A percentile compares a stretch with the other conserved stretches of the same genome.
These are phyloP conservation scores for Orcinus orca DNA, from an alignment of 2,113 vertebrate genomes.

Conservation along the genomic window DNA sequence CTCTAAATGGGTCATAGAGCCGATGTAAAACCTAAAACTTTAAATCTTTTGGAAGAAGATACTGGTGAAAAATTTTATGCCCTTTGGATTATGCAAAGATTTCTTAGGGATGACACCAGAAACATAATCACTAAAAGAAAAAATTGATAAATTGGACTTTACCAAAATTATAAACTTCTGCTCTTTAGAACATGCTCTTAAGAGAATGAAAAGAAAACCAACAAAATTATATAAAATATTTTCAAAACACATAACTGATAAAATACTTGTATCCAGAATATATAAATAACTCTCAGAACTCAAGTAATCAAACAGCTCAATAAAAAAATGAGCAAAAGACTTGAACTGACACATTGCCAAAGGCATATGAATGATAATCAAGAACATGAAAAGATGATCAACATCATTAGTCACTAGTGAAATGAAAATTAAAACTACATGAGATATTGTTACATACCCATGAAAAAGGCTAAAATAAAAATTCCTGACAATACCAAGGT, in stretches of 20 bases:
- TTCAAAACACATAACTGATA: neutral
- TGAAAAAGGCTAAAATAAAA: slow-evolving; percentile 6
- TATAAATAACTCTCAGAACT: neutral
- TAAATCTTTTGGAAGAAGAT: neutral
- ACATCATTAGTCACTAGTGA: neutral
- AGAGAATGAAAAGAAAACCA: neutral
- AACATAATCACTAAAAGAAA: neutral
- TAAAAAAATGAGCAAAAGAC: neutral
- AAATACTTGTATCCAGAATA: neutral
- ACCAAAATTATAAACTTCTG: neutral
- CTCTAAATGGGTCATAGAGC: neutral
- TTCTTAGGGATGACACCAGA: neutral
- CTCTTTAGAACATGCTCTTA: neutral
- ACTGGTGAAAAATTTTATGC: neutral
- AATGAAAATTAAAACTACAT: neutral
- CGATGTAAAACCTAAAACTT: neutral
- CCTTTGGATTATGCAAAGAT: neutral
- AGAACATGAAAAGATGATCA: neutral
- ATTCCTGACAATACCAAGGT: neutral
- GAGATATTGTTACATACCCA: neutral
- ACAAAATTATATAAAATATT: neutral
- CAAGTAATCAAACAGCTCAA: neutral
- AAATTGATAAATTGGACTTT: neutral
- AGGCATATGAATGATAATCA: neutral
- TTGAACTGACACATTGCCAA: neutral